Evolutionary conservation across 1,140 invertebrate species (phyloP).

Genomic region (Trinorchestia longiramus): DNA sequence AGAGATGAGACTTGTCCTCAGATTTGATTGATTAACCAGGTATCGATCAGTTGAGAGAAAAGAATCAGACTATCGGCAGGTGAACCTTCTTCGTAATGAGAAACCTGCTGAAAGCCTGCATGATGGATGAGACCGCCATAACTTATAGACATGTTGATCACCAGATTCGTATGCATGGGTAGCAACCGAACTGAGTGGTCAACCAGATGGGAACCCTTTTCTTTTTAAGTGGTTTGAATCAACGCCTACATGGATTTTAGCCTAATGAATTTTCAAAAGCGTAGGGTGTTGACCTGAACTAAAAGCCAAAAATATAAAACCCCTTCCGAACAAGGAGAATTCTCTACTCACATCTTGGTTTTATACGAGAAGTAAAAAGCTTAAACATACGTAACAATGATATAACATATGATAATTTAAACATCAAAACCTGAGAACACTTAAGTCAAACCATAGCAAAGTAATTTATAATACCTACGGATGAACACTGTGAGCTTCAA

Average conservation of each 20-base stretch:
- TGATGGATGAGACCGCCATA: constrained; percentile 36
- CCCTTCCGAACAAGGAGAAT: not conserved
- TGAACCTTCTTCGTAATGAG: constrained; percentile 44
- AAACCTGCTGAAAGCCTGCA: constrained; percentile 32
- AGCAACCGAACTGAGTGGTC: not conserved
- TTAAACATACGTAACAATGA: not conserved
- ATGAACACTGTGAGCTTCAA: too few species aligned
- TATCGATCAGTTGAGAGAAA: constrained; percentile 46
- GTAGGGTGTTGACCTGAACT: not conserved
- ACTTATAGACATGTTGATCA: constrained; percentile 48
- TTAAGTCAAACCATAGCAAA: not conserved
- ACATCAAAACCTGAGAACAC: not conserved
- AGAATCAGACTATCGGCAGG: constrained; percentile 30
- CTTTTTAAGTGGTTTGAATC: not conserved
- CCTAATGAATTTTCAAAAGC: not conserved
- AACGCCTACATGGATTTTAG: not conserved
- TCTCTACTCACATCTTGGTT: not conserved
- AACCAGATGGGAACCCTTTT: not conserved
- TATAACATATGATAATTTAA: not conserved
- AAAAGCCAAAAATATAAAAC: not conserved
- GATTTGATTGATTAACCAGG: constrained; percentile 31
- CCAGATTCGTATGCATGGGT: constrained; percentile 53
- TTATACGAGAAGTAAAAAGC: not conserved
- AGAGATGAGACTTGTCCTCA: not conserved
- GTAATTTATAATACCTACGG: too few species aligned